Percentiles rank a stretch among this genome's conserved stretches.
These are phyloP conservation scores for Lutraria lutraria DNA, from an alignment of 2,888 invertebrate genomes.

Conservation along the genomic window DNA sequence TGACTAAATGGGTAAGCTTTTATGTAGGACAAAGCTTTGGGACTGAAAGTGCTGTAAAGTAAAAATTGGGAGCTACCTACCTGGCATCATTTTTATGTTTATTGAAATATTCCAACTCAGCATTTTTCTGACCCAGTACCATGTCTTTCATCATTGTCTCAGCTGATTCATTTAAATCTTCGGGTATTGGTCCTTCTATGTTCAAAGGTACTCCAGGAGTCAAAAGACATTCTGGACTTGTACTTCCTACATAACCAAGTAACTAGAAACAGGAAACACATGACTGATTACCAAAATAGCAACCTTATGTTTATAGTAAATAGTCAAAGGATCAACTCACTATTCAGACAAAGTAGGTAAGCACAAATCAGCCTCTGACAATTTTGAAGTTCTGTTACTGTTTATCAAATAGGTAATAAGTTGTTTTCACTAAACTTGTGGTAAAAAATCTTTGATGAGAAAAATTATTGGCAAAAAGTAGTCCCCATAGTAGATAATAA, in stretches of 20 bases:
- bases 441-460: too few species aligned
- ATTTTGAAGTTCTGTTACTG: too few species aligned
- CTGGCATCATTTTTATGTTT: conserved; percentile 82
- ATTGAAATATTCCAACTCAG: conserved; percentile 90
- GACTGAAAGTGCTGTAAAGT: not conserved
- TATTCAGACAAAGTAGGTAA: too few species aligned
- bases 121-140: conserved; percentile 93
- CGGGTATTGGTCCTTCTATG: conserved; percentile 90
- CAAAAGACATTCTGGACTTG: conserved; percentile 95
- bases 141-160: conserved; percentile 95
- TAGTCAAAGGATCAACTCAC: too few species aligned
- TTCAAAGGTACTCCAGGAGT: conserved; percentile 91
- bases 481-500: too few species aligned
- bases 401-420: too few species aligned
- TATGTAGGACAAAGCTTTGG: not conserved
- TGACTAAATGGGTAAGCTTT: not conserved
- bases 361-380: too few species aligned
- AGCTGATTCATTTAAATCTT: conserved; percentile 90
- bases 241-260: conserved; percentile 95
- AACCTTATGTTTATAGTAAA: too few species aligned
- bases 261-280: conserved; percentile 88
- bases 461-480: too few species aligned
- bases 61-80: conserved; percentile 66
- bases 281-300: not conserved
- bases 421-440: too few species aligned